Percentiles rank a stretch among this genome's conserved stretches.
phyloP scores from a whole-genome alignment of 2,888 invertebrate species.

The Troilus luridus region DNA sequence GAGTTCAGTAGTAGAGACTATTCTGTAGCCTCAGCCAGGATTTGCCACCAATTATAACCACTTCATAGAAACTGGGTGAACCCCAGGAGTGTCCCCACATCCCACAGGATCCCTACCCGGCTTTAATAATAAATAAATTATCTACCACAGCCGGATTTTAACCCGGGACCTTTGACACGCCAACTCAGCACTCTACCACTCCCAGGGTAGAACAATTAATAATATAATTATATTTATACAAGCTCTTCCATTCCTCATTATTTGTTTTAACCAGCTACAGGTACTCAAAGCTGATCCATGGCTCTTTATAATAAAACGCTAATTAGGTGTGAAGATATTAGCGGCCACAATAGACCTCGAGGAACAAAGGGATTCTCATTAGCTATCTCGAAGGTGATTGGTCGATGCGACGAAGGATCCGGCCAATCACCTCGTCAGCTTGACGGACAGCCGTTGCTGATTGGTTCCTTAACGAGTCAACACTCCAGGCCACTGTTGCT shows the following conservation, averaged over 20 bases:
- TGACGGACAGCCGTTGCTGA: not conserved
- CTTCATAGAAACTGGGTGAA: too few relatives aligned
- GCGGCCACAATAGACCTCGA: not conserved
- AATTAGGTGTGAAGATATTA: constrained; percentile 1
- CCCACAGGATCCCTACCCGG: too few relatives aligned
- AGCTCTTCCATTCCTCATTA: not conserved
- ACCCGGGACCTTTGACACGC: too few relatives aligned
- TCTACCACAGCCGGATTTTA: too few relatives aligned
- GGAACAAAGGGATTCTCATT: constrained; percentile 28
- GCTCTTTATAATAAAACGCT: constrained; percentile 12
- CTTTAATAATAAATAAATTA: too few relatives aligned
- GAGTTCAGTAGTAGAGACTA: too few relatives aligned
- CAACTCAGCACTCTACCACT: too few relatives aligned
- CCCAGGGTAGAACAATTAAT: too few relatives aligned
- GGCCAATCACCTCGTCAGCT: not conserved
- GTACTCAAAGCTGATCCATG: not conserved
- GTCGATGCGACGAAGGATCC: not conserved
- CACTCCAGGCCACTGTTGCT: not conserved
- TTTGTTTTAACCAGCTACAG: not conserved
- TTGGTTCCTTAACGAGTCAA: constrained; percentile 14
- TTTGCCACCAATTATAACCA: too few relatives aligned
- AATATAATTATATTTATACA: not conserved
- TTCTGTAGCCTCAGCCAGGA: too few relatives aligned
- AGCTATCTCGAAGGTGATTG: not conserved
- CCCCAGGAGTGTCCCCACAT: too few relatives aligned